Conservation (phyloP, 2,113 vertebrate species). For the Bothrops jararaca region DNA sequence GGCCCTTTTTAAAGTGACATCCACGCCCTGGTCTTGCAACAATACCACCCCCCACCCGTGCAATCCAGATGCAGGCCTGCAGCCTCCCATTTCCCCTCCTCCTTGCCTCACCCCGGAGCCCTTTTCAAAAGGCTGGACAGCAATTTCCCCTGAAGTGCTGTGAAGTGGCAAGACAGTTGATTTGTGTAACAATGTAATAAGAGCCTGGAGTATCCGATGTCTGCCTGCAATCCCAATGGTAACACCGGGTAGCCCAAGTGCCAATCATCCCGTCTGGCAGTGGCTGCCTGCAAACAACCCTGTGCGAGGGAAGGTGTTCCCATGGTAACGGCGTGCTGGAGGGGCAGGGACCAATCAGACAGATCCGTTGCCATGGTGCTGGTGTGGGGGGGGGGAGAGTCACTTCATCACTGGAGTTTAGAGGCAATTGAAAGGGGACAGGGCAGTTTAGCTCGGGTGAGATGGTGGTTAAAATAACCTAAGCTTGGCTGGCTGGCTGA, state of each 20-base stretch:
- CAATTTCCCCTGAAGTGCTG: slow-evolving; percentile 11
- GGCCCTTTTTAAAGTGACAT: not conserved
- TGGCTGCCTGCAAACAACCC: not conserved
- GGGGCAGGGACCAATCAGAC: not conserved
- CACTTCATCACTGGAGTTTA: not conserved
- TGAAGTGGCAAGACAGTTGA: slow-evolving; percentile 26
- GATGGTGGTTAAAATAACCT: not conserved
- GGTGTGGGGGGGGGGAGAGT: not conserved
- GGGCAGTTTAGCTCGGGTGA: not conserved
- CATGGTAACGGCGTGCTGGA: not conserved
- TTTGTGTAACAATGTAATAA: slow-evolving; percentile 33
- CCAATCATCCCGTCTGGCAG: slow-evolving; percentile 1
- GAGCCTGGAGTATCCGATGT: not conserved
- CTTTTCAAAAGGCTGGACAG: slow-evolving; percentile 1
- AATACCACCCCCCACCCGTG: no score
- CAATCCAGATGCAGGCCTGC: not conserved
- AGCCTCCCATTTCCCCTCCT: not conserved
- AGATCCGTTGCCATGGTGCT: not conserved
- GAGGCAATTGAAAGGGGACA: not conserved
- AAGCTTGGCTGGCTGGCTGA: not conserved
- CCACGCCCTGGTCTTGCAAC: no score
- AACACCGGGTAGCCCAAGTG: not conserved
- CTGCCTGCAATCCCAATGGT: not conserved
- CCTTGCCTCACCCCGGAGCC: not conserved
- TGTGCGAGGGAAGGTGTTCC: slow-evolving; percentile 5